Base-by-base conservation (phyloP, 2,113 vertebrate genomes). In the Geococcyx californianus region DNA sequence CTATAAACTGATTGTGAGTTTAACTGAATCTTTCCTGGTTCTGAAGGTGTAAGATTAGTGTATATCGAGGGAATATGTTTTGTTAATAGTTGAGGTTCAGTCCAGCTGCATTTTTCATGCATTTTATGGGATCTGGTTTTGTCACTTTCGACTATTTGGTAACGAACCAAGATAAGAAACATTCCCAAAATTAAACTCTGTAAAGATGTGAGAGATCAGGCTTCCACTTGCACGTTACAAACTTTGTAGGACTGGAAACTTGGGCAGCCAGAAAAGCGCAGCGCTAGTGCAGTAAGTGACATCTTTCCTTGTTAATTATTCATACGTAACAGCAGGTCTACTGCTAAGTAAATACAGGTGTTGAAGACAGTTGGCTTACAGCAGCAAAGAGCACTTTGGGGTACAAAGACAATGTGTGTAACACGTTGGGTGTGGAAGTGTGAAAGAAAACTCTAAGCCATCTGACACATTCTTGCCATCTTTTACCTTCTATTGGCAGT, bases 11-110 rank as follows among this genome's bases (percentile, higher is more conserved):
- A 88, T 96, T 84, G 93, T 90, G 79, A 86, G 93, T 90, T 95
- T 95, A 96, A 97, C 94, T 78, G 93, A 95, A 95, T 96, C 95
- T 84, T 95, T 94, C 92, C 94, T 94, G 92, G 93, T 58, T 93
- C 92, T 64, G 76, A 88, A 95, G 73, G 94, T 78, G 64, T n/a
- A 84, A 81, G 79, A 92, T 92, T 97, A 95, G 96, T 86, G 76
- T 60, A 77, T n/a, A 42, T 85, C 92, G 56, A 64, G 93, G 95
- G 96, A 93, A 86, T 86, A 78, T 29, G 66, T 69, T 87, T 92
- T 93, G 87, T 63, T 95, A 94, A 96, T 92, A 78, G 80, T 64
- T 13, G 36, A 89, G 72, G 76, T 91, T 90, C 72, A 92, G 92
- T 88, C 92, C 93, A 93, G 90, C 85, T 94, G 94, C 92, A 91